Evolutionary conservation across 2,113 vertebrate species (phyloP).

Genomic region (Platysteira castanea): DNA sequence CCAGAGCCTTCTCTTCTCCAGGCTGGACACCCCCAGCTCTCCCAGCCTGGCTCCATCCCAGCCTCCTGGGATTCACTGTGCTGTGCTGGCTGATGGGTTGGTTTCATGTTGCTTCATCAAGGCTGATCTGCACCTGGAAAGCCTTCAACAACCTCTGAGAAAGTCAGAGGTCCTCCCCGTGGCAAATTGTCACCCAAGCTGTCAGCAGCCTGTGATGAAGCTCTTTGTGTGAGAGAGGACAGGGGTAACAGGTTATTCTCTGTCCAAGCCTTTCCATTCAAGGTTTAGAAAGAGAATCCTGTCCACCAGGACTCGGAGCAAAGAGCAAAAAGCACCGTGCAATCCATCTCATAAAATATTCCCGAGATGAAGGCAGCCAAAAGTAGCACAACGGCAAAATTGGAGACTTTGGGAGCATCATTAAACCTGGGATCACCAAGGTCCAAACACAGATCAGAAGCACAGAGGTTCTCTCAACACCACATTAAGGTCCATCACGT

Average conservation of each 20-base stretch:
- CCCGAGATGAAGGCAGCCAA: accelerated
- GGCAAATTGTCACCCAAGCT: neutral
- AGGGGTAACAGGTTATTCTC: neutral
- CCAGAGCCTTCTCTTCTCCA: neutral
- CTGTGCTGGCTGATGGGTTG: neutral
- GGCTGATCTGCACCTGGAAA: neutral
- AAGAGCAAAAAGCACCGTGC: accelerated
- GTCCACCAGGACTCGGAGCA: too few species aligned
- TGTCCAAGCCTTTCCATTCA: neutral
- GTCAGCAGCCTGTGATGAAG: neutral
- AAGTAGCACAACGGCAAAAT: accelerated
- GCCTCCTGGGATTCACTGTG: neutral
- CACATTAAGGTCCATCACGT: accelerated
- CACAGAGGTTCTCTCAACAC: neutral
- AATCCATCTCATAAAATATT: neutral
- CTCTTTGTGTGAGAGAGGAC: neutral
- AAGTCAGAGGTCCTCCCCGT: neutral
- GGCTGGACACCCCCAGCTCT: neutral
- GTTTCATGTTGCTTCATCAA: accelerated
- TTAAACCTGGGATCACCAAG: neutral
- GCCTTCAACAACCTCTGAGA: neutral
- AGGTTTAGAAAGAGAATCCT: neutral
- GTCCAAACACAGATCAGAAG: neutral
- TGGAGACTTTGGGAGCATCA: neutral
- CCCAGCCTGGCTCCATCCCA: neutral